These are phyloP conservation scores for Meiosimyza platycephala DNA, from an alignment of 2,888 invertebrate genomes.

Conservation along the genomic window DNA sequence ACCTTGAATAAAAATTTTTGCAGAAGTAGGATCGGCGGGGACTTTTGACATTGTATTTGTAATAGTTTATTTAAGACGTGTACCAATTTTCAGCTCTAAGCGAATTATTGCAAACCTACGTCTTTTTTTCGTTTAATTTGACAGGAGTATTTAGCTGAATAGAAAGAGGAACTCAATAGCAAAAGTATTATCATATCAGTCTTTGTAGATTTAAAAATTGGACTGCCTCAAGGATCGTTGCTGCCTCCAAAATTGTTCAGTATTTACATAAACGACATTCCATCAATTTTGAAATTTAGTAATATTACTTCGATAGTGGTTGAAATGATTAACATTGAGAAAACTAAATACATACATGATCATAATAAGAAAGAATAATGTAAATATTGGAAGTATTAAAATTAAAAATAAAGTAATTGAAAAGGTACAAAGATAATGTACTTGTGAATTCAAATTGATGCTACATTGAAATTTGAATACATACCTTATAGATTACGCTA, in stretches of 20 bases:
- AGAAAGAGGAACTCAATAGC: constrained; percentile 16
- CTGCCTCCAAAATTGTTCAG: background rate
- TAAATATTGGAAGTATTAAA: background rate
- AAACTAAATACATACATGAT: background rate
- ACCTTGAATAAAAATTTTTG: too few species aligned
- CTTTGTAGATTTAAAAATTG: constrained; percentile 9
- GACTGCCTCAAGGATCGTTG: background rate
- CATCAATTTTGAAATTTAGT: background rate
- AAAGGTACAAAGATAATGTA: background rate
- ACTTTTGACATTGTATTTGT: too few species aligned
- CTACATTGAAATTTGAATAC: background rate
- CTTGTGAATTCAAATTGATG: background rate
- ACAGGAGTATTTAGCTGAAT: constrained; percentile 1
- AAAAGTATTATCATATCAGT: background rate
- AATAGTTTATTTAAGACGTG: too few species aligned
- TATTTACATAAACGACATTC: constrained; percentile 2
- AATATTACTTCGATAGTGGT: background rate
- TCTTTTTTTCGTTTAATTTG: too few species aligned
- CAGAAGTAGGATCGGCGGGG: too few species aligned
- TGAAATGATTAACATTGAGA: background rate
- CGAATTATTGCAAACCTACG: too few species aligned
- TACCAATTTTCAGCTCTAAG: too few species aligned
- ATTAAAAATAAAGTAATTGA: background rate
- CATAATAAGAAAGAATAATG: too few species aligned
- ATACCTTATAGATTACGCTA: background rate